Evolutionary conservation across 2,888 invertebrate species (phyloP).

Genomic region (Leucania comma): DNA sequence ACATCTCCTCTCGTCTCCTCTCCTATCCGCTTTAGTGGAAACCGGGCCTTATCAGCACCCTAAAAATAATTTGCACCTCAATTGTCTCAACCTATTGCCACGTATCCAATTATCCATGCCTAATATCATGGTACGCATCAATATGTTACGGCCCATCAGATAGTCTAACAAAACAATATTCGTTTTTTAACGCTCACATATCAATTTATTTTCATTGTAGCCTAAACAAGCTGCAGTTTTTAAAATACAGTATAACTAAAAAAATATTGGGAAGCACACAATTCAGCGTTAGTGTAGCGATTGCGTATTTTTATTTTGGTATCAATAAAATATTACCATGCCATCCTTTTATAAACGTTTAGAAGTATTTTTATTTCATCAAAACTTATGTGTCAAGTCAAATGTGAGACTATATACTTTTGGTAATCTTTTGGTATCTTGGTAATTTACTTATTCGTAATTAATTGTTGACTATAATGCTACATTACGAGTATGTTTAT

Average conservation of each 20-base stretch:
- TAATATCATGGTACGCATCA: constrained; percentile 3
- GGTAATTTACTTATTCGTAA: too few species aligned
- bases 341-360: background rate
- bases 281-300: constrained; percentile 26
- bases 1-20: too few species aligned
- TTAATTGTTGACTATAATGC: too few species aligned
- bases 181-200: constrained; percentile 30
- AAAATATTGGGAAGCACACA: constrained; percentile 38
- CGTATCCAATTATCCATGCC: background rate
- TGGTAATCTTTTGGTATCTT: too few species aligned
- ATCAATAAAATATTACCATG: constrained; percentile 34
- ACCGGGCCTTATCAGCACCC: too few species aligned
- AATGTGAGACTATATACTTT: too few species aligned
- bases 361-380: background rate
- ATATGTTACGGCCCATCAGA: constrained; percentile 23
- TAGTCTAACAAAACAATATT: constrained; percentile 32
- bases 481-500: too few species aligned
- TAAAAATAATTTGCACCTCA: too few species aligned
- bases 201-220: constrained; percentile 42
- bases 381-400: background rate
- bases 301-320: constrained; percentile 24
- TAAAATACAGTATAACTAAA: constrained; percentile 25
- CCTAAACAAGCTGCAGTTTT: constrained; percentile 42
- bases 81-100: constrained; percentile 2
- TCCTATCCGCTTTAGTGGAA: too few species aligned